Percentiles rank a stretch among this genome's conserved stretches.
These are phyloP conservation scores for Mesorhabditis spiculigera DNA, from an alignment of 2,888 invertebrate species.

Conservation along the genomic window DNA sequence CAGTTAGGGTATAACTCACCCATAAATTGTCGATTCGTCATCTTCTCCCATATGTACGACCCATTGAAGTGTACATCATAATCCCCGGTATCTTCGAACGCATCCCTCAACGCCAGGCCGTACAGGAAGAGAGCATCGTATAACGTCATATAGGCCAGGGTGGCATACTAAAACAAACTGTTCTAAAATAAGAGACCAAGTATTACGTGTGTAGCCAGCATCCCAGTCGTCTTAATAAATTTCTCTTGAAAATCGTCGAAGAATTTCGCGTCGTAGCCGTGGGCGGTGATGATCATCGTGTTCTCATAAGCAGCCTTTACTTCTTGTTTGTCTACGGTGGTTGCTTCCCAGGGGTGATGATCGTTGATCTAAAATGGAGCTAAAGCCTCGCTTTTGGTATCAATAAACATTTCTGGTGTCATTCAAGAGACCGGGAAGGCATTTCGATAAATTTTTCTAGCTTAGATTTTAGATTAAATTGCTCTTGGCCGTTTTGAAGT, in stretches of 20 bases:
- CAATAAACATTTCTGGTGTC: too few relatives aligned
- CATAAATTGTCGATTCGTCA: constrained; percentile 53
- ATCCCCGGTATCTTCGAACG: constrained; percentile 44
- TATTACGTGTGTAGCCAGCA: constrained; percentile 46
- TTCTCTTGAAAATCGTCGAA: constrained; percentile 52
- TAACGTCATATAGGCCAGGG: constrained; percentile 52
- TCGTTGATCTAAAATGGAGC: constrained; percentile 46
- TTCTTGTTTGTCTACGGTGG: constrained; percentile 53
- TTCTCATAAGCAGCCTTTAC: constrained; percentile 52
- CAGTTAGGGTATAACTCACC: too few relatives aligned
- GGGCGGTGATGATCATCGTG: constrained; percentile 55
- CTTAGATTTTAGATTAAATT: too few relatives aligned
- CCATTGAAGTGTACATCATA: constrained; percentile 49
- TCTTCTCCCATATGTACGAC: constrained; percentile 46
- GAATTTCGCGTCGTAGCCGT: constrained; percentile 56
- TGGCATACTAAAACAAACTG: constrained; percentile 51
- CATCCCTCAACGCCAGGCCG: constrained; percentile 52
- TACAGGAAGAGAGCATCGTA: constrained; percentile 56
- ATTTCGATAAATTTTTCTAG: too few relatives aligned
- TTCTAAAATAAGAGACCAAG: constrained; percentile 3
- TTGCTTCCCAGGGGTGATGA: constrained; percentile 56
- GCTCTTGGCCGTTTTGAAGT: too few relatives aligned
- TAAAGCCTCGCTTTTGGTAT: too few relatives aligned
- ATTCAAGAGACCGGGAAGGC: too few relatives aligned
- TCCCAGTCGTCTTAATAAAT: constrained; percentile 49